Base-by-base conservation (phyloP, 2,888 invertebrate genomes). In the Drosophila colorata region DNA sequence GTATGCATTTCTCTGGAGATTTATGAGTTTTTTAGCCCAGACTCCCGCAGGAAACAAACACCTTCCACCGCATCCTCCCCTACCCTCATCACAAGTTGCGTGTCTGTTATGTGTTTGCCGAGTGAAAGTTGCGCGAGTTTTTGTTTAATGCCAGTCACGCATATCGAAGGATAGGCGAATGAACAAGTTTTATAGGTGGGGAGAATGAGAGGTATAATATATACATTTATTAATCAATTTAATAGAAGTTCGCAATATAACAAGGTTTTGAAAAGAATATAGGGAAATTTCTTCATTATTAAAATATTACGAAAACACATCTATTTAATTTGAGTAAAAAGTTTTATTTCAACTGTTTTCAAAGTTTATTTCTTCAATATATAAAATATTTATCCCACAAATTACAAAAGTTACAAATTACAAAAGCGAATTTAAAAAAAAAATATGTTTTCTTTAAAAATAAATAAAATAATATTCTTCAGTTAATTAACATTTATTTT, bases 1-100 rank as follows among this genome's bases (percentile, higher is more conserved):
- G 60, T 74, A 86, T 74, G 84, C 77, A 82, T 73, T 74, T 65
- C 23, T 37, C 49, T 28, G 23, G 11, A 73, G 80, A 84, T 88
- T 88, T 88, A 86, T 88, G 80, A 65, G 78, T 44, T 65, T 60
- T 47, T 35, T 43, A 23, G 44, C 20, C 18, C 66, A 49, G 48
- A 63, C 63, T 48, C 35, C 14, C 35, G 16, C 16, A 38, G 16
- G 38, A 38, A 38, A 9, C 16, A 4, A 2, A 38, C 16, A 9
- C 9, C 16, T 16, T 7, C 4, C 9, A 6, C 48, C 43, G 46
- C 28, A n/a, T 7, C 23, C 53, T 11, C 44, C 25, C 23, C 20
- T 13, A 13, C 25, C 40, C 41, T 11, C 13, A 37, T 33, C 14
- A 7, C 25, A 23, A 47, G 43, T 61, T 57, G 68, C 61, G 73